phyloP scores from a whole-genome alignment of 2,113 vertebrate species.

The Girardinichthys multiradiatus region DNA sequence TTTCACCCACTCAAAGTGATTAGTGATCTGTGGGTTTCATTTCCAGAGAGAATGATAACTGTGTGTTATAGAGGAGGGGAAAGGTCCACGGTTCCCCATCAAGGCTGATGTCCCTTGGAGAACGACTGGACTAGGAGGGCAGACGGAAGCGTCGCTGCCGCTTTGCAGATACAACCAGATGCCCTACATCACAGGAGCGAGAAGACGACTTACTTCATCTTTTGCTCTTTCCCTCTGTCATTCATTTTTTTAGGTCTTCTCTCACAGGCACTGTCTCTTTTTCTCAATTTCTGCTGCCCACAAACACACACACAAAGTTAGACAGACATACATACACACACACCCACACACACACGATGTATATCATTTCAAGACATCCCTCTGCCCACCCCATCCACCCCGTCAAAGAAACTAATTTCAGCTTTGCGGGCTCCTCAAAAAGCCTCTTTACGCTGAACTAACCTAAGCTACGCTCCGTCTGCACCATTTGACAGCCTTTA shows the following conservation, averaged over 20 bases:
- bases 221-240: slow-evolving; percentile 55
- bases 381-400: slow-evolving; percentile 54
- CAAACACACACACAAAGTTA: slow-evolving; percentile 11
- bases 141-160: slow-evolving; percentile 69
- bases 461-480: slow-evolving; percentile 70
- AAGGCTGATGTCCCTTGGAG: slow-evolving; percentile 56
- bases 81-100: slow-evolving; percentile 61
- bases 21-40: slow-evolving; percentile 72
- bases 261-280: slow-evolving; percentile 54
- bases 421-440: slow-evolving; percentile 71
- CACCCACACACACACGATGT: slow-evolving; percentile 36
- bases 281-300: slow-evolving; percentile 47
- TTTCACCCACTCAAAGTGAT: slow-evolving; percentile 73
- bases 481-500: slow-evolving; percentile 74
- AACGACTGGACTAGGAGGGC: slow-evolving; percentile 61
- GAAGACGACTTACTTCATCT: slow-evolving; percentile 72
- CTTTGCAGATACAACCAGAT: slow-evolving; percentile 75
- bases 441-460: slow-evolving; percentile 74
- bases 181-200: slow-evolving; percentile 68
- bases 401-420: slow-evolving; percentile 78
- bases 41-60: slow-evolving; percentile 64
- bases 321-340: slow-evolving; percentile 33
- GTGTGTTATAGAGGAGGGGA: slow-evolving; percentile 65
- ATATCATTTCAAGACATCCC: slow-evolving; percentile 71
- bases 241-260: slow-evolving; percentile 66